Evolutionary conservation across 2,888 invertebrate genomes (phyloP).

Genomic region (Lasioglossum malachurum): DNA sequence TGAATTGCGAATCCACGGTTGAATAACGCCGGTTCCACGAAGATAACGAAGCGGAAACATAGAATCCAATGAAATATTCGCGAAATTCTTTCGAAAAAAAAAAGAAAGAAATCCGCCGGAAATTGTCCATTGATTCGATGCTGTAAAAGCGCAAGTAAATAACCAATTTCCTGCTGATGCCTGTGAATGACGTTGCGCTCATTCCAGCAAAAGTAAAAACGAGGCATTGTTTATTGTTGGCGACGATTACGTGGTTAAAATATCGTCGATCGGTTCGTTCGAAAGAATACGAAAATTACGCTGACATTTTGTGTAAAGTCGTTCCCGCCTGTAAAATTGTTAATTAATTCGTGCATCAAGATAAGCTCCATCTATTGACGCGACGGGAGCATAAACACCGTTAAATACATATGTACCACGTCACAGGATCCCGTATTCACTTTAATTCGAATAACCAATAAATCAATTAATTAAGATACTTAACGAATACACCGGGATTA

Average conservation of each 20-base stretch:
- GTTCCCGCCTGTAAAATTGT: constrained; percentile 19
- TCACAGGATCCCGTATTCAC: not conserved
- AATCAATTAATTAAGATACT: constrained; percentile 16
- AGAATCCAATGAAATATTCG: not conserved
- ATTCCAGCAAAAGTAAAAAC: not conserved
- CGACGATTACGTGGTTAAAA: not conserved
- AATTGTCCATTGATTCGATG: too few relatives aligned
- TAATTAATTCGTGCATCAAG: constrained; percentile 37
- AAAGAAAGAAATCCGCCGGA: not conserved
- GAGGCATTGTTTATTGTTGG: too few relatives aligned
- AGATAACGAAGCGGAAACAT: not conserved
- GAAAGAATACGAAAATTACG: constrained; percentile 16
- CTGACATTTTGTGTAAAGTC: not conserved
- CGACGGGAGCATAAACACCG: constrained; percentile 8
- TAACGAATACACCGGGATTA: not conserved
- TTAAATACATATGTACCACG: not conserved
- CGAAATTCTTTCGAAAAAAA: not conserved
- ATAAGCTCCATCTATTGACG: constrained; percentile 3
- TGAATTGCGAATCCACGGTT: not conserved
- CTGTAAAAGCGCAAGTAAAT: not conserved
- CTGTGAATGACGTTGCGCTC: not conserved
- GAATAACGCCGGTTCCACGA: not conserved
- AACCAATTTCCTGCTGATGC: constrained; percentile 11
- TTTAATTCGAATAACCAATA: not conserved
- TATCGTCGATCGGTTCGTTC: not conserved